Evolutionary conservation across 2,888 invertebrate genomes (phyloP).

Genomic region (Nebria salina): DNA sequence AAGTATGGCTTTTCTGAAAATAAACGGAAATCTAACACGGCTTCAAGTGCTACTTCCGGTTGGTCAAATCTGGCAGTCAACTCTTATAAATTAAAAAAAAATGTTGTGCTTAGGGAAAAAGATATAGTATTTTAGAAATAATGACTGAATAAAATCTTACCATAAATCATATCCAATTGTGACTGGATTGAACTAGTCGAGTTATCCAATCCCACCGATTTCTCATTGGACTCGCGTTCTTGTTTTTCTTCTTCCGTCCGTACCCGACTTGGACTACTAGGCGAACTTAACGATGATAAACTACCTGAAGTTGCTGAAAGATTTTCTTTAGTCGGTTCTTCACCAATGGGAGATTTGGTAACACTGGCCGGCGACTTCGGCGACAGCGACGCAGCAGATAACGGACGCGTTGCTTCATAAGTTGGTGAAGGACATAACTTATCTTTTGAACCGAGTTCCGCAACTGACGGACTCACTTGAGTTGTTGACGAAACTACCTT

Average conservation of each 20-base stretch:
- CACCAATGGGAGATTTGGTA: constrained; percentile 64
- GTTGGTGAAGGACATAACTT: constrained; percentile 45
- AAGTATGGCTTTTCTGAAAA: too few relatives aligned
- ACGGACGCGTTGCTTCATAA: constrained; percentile 52
- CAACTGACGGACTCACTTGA: neutral
- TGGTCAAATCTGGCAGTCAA: too few relatives aligned
- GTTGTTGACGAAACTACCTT: neutral
- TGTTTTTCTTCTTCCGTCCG: constrained; percentile 66
- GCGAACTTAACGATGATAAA: constrained; percentile 61
- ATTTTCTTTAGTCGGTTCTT: constrained; percentile 60
- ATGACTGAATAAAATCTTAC: constrained; percentile 52
- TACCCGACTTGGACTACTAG: constrained; percentile 63
- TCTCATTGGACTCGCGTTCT: constrained; percentile 68
- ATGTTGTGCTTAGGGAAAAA: too few relatives aligned
- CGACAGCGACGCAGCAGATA: constrained; percentile 51
- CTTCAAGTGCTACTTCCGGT: too few relatives aligned
- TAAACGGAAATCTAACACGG: too few relatives aligned
- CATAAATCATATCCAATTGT: constrained; percentile 55
- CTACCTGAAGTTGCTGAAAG: constrained; percentile 61
- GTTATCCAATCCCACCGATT: constrained; percentile 55
- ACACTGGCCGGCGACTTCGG: constrained; percentile 57
- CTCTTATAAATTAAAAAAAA: too few relatives aligned
- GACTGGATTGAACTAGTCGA: constrained; percentile 40
- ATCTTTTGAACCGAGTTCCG: neutral
- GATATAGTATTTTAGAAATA: neutral